Percentiles rank a stretch among this genome's conserved stretches.
These are phyloP conservation scores for Coleophora deauratella DNA, from an alignment of 2,888 invertebrate genomes.

Conservation along the genomic window DNA sequence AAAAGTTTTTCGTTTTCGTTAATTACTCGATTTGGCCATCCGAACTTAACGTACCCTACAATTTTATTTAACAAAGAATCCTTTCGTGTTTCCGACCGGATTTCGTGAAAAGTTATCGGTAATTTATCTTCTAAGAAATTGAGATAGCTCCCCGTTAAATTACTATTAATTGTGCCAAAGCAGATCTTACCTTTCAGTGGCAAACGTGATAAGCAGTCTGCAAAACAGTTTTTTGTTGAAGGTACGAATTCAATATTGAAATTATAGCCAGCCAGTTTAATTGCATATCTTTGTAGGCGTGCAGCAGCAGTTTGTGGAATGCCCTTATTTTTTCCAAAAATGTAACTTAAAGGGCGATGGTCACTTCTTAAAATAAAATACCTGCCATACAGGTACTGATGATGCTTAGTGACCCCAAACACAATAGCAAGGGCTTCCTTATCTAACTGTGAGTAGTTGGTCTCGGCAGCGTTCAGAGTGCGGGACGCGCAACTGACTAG, in stretches of 20 bases:
- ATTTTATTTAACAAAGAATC: conserved; percentile 14
- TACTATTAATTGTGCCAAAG: neutral
- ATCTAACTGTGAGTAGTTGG: neutral
- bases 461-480: neutral
- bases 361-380: too few relatives aligned
- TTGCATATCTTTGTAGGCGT: conserved; percentile 19
- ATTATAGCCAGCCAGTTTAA: conserved; percentile 29
- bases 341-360: conserved; percentile 37
- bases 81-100: conserved; percentile 6
- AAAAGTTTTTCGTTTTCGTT: conserved; percentile 8
- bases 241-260: conserved; percentile 14
- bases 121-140: conserved; percentile 10
- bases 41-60: conserved; percentile 12
- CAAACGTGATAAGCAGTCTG: conserved; percentile 15
- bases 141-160: conserved; percentile 1
- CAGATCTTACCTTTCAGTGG: conserved; percentile 4
- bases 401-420: too few relatives aligned
- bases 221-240: conserved; percentile 10
- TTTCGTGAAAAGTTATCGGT: conserved; percentile 10
- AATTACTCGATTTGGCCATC: conserved; percentile 10
- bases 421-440: too few relatives aligned
- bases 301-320: too few relatives aligned
- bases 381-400: too few relatives aligned
- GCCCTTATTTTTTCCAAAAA: conserved; percentile 27
- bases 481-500: too few relatives aligned